Evolutionary conservation across 2,888 invertebrate species (phyloP), one percentile per base, ranked within the genome.

Genomic region (Meganola albula): DNA sequence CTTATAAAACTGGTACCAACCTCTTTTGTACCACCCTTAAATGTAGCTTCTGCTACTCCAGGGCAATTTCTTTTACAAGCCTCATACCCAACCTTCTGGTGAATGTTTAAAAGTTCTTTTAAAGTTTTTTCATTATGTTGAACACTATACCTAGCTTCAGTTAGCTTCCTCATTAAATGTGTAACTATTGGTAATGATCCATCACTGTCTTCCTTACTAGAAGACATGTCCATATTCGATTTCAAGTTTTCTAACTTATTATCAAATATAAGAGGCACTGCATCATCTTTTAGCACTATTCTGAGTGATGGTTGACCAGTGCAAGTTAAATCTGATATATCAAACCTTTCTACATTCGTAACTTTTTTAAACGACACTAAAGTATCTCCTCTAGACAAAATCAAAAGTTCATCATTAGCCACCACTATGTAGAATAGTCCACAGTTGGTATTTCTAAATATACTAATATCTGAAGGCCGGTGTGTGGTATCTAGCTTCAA

Each of bases 221-320:
- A 25, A 2, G 37, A 22, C 4, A 24, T 10, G 7, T 41, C 24
- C n/a, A 53, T 54, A 14, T 52, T 38, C 37, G 42, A 59, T 10
- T 53, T 56, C 6, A 66, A 36, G 10, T 48, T 55, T 16, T 67
- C 44, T 34, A 77, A 76, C 34, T 74, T 65, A n/a, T 74, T 70
- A 58, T 83, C 74, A 51, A 74, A 74, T n/a, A 64, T 41, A 4
- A 79, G 32, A 7, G 82, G 78, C 1, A 75, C 60, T 2, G 72
- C 73, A 45, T 80, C 78, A 47, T 71, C 70, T 25, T 57, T 69
- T 16, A 38, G 36, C 9, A 61, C 43, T 2, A 84, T 52, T 58
- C 66, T 73, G 9, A 85, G 46, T 28, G 24, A 48, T 1, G 63
- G 56, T 32, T 63, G 52, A 1, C 84, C 84, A 21, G 34, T 58